phyloP scores from a whole-genome alignment of 2,113 vertebrate genomes.

The Pogona vitticeps region DNA sequence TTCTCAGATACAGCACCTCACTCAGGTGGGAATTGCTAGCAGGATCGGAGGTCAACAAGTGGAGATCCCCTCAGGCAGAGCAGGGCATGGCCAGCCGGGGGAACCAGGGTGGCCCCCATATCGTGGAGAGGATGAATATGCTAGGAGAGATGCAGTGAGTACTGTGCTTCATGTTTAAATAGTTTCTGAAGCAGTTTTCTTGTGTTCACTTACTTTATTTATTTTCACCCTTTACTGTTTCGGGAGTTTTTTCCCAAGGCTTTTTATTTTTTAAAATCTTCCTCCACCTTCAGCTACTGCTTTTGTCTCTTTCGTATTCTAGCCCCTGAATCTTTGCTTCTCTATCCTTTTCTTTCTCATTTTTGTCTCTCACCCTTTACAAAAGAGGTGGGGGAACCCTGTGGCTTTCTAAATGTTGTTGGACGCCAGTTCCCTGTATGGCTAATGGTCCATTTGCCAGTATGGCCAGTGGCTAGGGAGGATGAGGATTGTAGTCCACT shows the following conservation, averaged over 20 bases:
- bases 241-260: conserved; percentile 51
- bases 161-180: conserved; percentile 63
- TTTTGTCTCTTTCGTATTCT: conserved; percentile 48
- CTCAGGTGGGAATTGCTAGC: conserved; percentile 90
- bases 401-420: not conserved
- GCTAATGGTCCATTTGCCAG: not conserved
- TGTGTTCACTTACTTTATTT: conserved; percentile 44
- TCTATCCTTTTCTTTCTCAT: conserved; percentile 46
- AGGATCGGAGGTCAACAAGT: conserved; percentile 86
- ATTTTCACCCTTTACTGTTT: conserved; percentile 21
- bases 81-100: conserved; percentile 81
- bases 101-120: conserved; percentile 87
- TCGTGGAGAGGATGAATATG: conserved; percentile 82
- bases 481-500: not conserved
- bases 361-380: conserved; percentile 55
- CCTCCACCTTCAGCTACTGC: conserved; percentile 62
- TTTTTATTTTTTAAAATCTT: conserved; percentile 51
- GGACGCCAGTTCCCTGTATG: not conserved
- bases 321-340: conserved; percentile 20
- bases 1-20: conserved; percentile 92
- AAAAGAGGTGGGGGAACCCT: not conserved
- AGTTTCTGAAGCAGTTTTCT: conserved; percentile 56
- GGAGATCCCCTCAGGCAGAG: conserved; percentile 78
- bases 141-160: conserved; percentile 90
- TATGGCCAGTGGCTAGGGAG: not conserved